phyloP scores from a whole-genome alignment of 92 coral and sea anemone species.

The Epizoanthus ramosus region DNA sequence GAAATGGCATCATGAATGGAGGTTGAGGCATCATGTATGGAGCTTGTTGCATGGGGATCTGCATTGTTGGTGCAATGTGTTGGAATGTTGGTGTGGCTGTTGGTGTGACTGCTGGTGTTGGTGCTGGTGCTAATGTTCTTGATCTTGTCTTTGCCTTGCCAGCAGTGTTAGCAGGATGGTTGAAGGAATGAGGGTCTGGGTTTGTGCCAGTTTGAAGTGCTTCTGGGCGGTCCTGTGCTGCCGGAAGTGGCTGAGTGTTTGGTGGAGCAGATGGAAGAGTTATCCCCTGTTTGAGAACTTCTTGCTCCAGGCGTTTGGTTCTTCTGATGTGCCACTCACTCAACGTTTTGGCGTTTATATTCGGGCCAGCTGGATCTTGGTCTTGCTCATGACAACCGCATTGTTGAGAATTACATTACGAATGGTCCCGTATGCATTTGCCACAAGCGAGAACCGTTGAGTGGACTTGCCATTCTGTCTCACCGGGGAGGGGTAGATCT shows the following conservation, averaged over 20 bases:
- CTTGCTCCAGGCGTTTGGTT: slow-evolving; percentile 22
- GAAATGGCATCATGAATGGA: background rate
- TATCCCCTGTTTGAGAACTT: slow-evolving; percentile 32
- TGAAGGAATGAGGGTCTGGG: background rate
- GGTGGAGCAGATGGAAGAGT: background rate
- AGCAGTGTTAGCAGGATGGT: slow-evolving; percentile 20
- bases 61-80: background rate
- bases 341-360: slow-evolving; percentile 30
- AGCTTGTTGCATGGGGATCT: background rate
- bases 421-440: no score
- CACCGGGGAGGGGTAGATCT: no score
- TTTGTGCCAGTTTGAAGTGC: background rate
- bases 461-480: no score
- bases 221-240: slow-evolving; percentile 7
- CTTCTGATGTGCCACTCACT: slow-evolving; percentile 35
- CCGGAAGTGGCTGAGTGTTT: background rate
- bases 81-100: no score
- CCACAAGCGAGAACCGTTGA: no score
- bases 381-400: slow-evolving; percentile 21
- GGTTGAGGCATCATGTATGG: background rate
- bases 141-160: slow-evolving; percentile 11
- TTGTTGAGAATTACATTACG: slow-evolving; percentile 8
- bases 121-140: background rate
- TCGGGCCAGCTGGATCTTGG: slow-evolving; percentile 41
- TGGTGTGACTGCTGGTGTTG: background rate